Evolutionary conservation across 2,113 vertebrate genomes (phyloP), one percentile per base, ranked within the genome.

Genomic region (Mus pahari): DNA sequence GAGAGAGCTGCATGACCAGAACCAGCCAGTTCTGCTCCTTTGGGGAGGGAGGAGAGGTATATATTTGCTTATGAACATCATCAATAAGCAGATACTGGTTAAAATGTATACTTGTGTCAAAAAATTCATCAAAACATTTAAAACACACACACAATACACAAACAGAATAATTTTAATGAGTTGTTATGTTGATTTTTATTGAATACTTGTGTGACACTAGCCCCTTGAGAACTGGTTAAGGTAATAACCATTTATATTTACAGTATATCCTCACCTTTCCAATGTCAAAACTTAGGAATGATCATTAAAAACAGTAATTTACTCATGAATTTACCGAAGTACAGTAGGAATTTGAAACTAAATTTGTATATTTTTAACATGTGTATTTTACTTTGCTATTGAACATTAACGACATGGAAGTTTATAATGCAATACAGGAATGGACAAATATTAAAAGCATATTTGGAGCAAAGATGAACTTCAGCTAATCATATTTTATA

Each of bases 161-260:
- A 95, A 82, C 31, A 95, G 74, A 96, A 87, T 50, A 66, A 92
- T 95, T 96, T 97, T 97, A 97, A 97, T 97, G 36, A 71, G 68
- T n/a, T 89, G n/a, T 86, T 91, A 96, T 28, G 62, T 86, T 79
- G 10, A 79, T 95, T 96, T 95, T 31, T 86, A 96, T 88, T 88
- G 90, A 62, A 92, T 91, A 95, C 62, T 95, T 66, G 82, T 81
- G 74, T 39, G 9, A 26, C 17, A 91, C 11, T 88, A 79, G 16
- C 42, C 75, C 28, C 3, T 39, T 11, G 68, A 71, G 17, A 11
- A 87, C 33, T 94, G 91, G 55, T 82, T 95, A 66, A 89, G 71
- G 10, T 68, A 88, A 36, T 31, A 88, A 64, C 60, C 92, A 60
- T n/a, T 92, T 89, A 39, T 91, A 89, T 42, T 89, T 83, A 89